Conservation (phyloP, 2,113 vertebrate genomes). For the Sorex fumeus region DNA sequence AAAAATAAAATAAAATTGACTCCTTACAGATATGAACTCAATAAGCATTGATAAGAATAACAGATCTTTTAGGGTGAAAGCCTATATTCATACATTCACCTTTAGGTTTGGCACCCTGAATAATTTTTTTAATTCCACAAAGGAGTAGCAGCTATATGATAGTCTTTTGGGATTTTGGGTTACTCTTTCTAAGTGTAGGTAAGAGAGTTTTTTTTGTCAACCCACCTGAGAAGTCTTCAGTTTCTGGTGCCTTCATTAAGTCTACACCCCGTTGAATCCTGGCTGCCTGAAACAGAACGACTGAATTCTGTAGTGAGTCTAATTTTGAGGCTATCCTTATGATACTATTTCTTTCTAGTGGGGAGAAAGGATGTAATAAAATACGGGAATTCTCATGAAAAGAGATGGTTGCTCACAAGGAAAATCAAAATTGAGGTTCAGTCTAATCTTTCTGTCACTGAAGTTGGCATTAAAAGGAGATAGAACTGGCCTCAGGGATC, state of each 20-base stretch:
- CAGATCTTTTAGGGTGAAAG: slow-evolving; percentile 30
- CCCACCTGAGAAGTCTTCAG: background rate
- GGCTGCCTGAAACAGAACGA: slow-evolving; percentile 53
- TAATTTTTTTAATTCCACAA: slow-evolving; percentile 33
- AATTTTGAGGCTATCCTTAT: background rate
- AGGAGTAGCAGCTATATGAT: background rate
- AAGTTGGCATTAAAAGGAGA: slow-evolving; percentile 32
- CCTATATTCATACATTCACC: background rate
- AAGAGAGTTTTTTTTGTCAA: slow-evolving; percentile 28
- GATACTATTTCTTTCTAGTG: slow-evolving; percentile 43
- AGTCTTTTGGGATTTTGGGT: background rate
- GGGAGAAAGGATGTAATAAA: background rate
- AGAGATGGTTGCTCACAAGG: slow-evolving; percentile 14
- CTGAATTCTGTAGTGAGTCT: slow-evolving; percentile 33
- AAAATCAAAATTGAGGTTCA: slow-evolving; percentile 68
- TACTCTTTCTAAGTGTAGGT: slow-evolving; percentile 41
- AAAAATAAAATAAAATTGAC: background rate
- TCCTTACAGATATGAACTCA: slow-evolving; percentile 33
- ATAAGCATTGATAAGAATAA: slow-evolving; percentile 18
- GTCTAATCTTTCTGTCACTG: slow-evolving; percentile 6
- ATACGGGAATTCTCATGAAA: slow-evolving; percentile 37
- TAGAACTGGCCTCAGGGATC: slow-evolving; percentile 5
- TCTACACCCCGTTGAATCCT: background rate
- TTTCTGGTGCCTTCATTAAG: background rate
- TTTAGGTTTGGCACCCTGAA: slow-evolving; percentile 12